phyloP scores from a whole-genome alignment of 1,140 invertebrate species.

The Trypoxylus dichotomus region DNA sequence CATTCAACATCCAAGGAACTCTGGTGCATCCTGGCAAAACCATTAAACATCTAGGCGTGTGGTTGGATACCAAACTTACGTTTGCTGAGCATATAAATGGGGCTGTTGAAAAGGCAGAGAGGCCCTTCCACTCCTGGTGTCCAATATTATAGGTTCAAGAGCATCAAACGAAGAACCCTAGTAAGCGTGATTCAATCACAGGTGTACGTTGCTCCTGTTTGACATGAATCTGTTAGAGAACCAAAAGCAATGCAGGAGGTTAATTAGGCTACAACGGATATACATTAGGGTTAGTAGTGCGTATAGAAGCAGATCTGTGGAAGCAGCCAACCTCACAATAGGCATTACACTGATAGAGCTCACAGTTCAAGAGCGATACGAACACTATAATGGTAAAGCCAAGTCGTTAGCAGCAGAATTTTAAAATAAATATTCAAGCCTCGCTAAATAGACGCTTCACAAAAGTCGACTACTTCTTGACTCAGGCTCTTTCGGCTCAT shows the following conservation, averaged over 20 bases:
- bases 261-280: background rate
- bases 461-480: no score
- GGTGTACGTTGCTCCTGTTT: background rate
- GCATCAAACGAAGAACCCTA: background rate
- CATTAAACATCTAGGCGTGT: background rate
- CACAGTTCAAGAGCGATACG: background rate
- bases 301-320: constrained; percentile 35
- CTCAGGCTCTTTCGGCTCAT: no score
- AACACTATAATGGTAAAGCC: background rate
- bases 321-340: constrained; percentile 30
- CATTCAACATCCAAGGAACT: constrained; percentile 30
- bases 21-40: background rate
- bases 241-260: background rate
- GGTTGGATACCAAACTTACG: background rate
- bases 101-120: background rate
- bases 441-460: no score
- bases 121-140: background rate
- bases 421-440: no score
- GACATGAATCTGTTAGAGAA: background rate
- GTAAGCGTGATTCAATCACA: background rate
- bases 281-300: constrained; percentile 34
- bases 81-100: background rate
- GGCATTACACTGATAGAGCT: background rate
- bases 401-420: no score
- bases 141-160: no score